Conservation (phyloP, 2,888 invertebrate genomes). For the Leptopterna dolabrata region DNA sequence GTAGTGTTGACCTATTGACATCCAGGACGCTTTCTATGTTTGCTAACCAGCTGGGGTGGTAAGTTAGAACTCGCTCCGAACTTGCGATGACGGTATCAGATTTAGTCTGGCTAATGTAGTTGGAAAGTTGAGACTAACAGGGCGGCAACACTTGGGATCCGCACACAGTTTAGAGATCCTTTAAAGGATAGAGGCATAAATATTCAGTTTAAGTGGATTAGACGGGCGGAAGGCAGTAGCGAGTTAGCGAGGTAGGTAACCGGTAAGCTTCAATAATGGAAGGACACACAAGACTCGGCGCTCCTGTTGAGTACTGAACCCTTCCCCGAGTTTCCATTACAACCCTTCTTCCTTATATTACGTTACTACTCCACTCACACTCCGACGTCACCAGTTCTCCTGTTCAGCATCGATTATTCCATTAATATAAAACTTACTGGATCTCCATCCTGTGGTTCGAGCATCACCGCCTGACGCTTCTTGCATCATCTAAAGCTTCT, state of each 20-base stretch:
- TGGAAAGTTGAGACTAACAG: neutral
- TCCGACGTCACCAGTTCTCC: neutral
- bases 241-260: slow-evolving; percentile 14
- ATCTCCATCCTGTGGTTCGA: no score
- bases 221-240: neutral
- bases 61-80: neutral
- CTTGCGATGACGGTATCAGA: neutral
- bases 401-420: no score
- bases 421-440: no score
- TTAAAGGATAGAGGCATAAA: neutral
- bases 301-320: neutral
- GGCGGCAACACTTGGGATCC: neutral
- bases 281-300: slow-evolving; percentile 20
- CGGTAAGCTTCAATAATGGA: slow-evolving; percentile 29
- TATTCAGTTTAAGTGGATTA: slow-evolving; percentile 17
- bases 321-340: slow-evolving; percentile 5
- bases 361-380: neutral
- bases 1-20: no score
- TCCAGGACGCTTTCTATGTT: no score
- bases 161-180: neutral
- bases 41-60: neutral
- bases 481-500: no score
- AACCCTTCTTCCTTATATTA: neutral
- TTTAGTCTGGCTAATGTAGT: neutral
- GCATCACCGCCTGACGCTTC: no score